Evolutionary conservation across 2,888 invertebrate genomes (phyloP), one percentile per base, ranked within the genome.

Genomic region (Eulithis prunata): DNA sequence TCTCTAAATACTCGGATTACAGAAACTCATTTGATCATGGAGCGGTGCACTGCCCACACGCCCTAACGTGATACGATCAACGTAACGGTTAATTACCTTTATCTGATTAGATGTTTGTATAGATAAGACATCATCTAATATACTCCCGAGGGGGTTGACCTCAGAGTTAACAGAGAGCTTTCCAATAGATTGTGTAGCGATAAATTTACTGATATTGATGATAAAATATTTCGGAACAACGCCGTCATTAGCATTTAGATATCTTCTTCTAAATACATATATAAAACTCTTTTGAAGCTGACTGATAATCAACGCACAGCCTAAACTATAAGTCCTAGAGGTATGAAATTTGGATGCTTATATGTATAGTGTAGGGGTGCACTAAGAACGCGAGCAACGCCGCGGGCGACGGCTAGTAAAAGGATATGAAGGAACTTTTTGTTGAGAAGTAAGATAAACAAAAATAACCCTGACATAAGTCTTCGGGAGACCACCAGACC

Each of bases 41-140:
- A 55, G 53, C 45, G 21, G 12, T 7, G 52, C 36, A 60, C 51
- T 56, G 54, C 47, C 32, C 32, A 57, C 47, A 41, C 43, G 11
- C 55, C n/a, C 52, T 45, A 14, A 62, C 38, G 28, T 38, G 67
- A 57, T 41, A 38, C 63, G 45, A 53, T n/a, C 12, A 46, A 46
- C 54, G 45, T 60, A 57, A 60, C 67, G 53, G 67, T 57, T 67
- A 67, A 67, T 67, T 67, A 61, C 60, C 63, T 47, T 41, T 54
- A 67, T 66, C 63, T 60, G 62, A 68, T 68, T 49, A 64, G 64
- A 68, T 54, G 36, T 59, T 51, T 49, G 38, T 55, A 55, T 54
- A 53, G 61, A 68, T 64, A 58, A 62, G 14, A 58, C 41, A 59
- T 61, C 64, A 68, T 61, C 62, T 62, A 59, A 66, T 67, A 60